Percentiles rank a stretch among this genome's conserved stretches.
phyloP scores from a whole-genome alignment of 2,888 invertebrate genomes.

The Tineola bisselliella region DNA sequence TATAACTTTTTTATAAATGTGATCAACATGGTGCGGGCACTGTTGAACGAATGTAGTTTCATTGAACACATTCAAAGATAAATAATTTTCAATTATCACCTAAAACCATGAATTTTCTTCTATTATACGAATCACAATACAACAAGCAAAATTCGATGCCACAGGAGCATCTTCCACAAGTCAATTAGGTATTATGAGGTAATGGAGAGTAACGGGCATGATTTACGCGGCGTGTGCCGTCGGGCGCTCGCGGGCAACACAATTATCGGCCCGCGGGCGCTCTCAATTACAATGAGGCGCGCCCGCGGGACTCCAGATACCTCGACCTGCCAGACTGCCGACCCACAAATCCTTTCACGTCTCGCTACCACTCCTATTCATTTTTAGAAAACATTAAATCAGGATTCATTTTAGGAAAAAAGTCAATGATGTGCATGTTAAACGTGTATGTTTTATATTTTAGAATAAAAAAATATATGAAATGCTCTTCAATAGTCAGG shows the following conservation, averaged over 20 bases:
- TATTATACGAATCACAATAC: no score
- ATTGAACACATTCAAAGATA: no score
- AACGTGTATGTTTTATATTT: background rate
- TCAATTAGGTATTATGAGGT: slow-evolving; percentile 64
- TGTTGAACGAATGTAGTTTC: no score
- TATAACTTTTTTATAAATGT: no score
- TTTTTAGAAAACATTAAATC: background rate
- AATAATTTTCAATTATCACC: no score
- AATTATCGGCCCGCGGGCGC: slow-evolving; percentile 67
- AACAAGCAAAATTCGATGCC: no score
- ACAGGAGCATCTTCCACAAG: slow-evolving; percentile 27
- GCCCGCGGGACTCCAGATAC: slow-evolving; percentile 47
- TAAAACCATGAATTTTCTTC: no score
- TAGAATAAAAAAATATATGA: background rate
- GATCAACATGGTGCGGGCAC: no score
- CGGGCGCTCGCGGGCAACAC: slow-evolving; percentile 48
- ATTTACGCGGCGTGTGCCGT: slow-evolving; percentile 42
- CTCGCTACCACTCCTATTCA: background rate
- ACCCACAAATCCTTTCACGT: slow-evolving; percentile 12
- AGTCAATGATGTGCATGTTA: no score
- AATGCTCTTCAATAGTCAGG: background rate
- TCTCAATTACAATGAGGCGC: slow-evolving; percentile 65
- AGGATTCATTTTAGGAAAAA: no score
- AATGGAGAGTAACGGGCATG: slow-evolving; percentile 66
- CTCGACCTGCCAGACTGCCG: background rate